Conservation (phyloP, 2,113 vertebrate genomes). For the Mystacornis crossleyi region DNA sequence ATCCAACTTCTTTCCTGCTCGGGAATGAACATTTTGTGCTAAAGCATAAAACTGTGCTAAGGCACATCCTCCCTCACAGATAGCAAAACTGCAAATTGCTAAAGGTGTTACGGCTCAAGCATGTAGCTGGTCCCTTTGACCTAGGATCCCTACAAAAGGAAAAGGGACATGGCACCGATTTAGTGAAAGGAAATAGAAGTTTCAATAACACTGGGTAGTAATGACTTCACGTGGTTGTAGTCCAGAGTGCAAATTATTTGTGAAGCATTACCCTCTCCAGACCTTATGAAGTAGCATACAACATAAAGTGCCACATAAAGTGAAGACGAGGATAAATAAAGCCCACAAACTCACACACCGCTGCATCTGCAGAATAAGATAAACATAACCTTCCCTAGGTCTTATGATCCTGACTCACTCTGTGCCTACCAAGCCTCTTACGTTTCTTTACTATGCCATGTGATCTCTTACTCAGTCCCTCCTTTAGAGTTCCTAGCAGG, state of each 20-base stretch:
- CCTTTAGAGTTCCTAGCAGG: background rate
- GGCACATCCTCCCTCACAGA: background rate
- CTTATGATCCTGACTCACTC: constrained; percentile 4
- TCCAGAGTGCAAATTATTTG: background rate
- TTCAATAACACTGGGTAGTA: background rate
- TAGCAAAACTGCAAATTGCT: background rate
- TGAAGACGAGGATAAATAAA: background rate
- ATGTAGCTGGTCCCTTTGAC: background rate
- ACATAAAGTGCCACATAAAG: background rate
- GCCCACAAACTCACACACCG: background rate
- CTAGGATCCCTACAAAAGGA: background rate
- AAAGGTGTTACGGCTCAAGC: rapidly evolving
- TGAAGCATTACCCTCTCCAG: background rate
- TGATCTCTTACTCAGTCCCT: background rate
- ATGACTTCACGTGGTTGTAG: background rate
- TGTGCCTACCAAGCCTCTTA: background rate
- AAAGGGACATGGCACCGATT: rapidly evolving
- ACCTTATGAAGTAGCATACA: background rate
- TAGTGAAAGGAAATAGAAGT: background rate
- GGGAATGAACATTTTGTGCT: background rate
- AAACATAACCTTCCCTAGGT: background rate
- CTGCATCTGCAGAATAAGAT: background rate
- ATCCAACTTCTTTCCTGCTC: background rate
- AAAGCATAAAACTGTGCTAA: rapidly evolving
- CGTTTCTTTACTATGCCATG: background rate